phyloP scores from a whole-genome alignment of 2,888 invertebrate species.

The Anodontia alba region DNA sequence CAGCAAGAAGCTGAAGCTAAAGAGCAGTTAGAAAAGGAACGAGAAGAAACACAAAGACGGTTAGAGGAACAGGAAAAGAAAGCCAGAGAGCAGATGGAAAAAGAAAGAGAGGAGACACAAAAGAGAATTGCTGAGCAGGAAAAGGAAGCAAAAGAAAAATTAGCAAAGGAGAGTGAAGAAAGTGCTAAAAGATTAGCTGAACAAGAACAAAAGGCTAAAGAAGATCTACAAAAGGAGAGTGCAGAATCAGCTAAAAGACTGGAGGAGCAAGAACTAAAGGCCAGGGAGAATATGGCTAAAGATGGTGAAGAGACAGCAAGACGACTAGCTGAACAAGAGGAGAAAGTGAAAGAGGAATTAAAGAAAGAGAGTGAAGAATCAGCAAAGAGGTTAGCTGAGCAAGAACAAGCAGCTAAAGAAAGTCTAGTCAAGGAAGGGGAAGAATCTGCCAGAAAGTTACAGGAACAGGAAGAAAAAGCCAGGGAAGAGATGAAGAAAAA shows the following conservation, averaged over 20 bases:
- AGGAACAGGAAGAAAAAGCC: conserved; percentile 55
- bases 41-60: conserved; percentile 46
- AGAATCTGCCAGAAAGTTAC: conserved; percentile 45
- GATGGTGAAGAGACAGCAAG: conserved; percentile 55
- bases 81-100: conserved; percentile 42
- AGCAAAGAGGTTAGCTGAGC: conserved; percentile 43
- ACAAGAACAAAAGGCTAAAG: conserved; percentile 48
- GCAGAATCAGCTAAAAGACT: conserved; percentile 49
- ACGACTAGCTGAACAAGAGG: conserved; percentile 50
- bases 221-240: conserved; percentile 49
- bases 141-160: conserved; percentile 22
- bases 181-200: conserved; percentile 44
- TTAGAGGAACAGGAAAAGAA: conserved; percentile 47
- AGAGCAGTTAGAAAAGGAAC: conserved; percentile 42
- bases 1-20: conserved; percentile 54
- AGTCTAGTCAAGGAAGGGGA: conserved; percentile 56
- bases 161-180: conserved; percentile 35
- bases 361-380: conserved; percentile 48
- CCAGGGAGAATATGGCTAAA: conserved; percentile 49
- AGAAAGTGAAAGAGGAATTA: conserved; percentile 47
- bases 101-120: conserved; percentile 47
- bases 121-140: conserved; percentile 33
- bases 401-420: conserved; percentile 47
- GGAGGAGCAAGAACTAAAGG: conserved; percentile 51
- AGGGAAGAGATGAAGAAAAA: conserved; percentile 56